A percentile compares a stretch with the other conserved stretches of the same genome.
Conservation (phyloP, 2,113 vertebrate genomes). For the Poeciliopsis prolifica region DNA sequence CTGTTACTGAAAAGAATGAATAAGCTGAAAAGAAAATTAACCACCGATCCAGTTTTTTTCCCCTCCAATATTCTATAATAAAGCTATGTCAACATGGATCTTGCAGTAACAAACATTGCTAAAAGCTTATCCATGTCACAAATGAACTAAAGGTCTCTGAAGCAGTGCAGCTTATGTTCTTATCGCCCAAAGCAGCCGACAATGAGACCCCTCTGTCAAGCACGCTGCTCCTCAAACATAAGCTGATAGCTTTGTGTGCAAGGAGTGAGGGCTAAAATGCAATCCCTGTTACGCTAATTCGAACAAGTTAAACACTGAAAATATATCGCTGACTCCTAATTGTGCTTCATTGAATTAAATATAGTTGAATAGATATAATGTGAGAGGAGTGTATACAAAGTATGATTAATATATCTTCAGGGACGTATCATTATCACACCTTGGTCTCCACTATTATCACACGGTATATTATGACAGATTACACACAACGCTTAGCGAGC, state of each 20-base stretch:
- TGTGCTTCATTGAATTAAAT: slow-evolving; percentile 62
- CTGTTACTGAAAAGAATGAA: slow-evolving; percentile 14
- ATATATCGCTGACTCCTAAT: slow-evolving; percentile 58
- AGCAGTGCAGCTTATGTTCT: slow-evolving; percentile 34
- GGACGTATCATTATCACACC: slow-evolving; percentile 61
- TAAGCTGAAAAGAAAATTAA: slow-evolving; percentile 31
- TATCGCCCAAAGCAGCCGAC: slow-evolving; percentile 54
- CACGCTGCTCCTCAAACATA: slow-evolving; percentile 65
- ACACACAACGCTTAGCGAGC: slow-evolving; percentile 44
- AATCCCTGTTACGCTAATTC: slow-evolving; percentile 53
- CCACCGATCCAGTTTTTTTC: slow-evolving; percentile 25
- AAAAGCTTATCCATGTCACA: slow-evolving; percentile 48
- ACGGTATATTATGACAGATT: slow-evolving; percentile 64
- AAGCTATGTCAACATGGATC: slow-evolving; percentile 46
- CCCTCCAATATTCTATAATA: slow-evolving; percentile 13
- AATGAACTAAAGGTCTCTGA: slow-evolving; percentile 51
- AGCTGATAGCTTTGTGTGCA: slow-evolving; percentile 69
- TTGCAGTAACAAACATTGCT: slow-evolving; percentile 46
- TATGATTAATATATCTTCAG: slow-evolving; percentile 63
- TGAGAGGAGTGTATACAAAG: slow-evolving; percentile 64
- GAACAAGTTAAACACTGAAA: slow-evolving; percentile 57
- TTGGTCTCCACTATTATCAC: slow-evolving; percentile 53
- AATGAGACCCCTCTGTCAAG: slow-evolving; percentile 52
- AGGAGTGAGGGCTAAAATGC: slow-evolving; percentile 38
- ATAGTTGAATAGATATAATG: slow-evolving; percentile 51